Evolutionary conservation across 2,797 vertebrate genomes (phyloP), one percentile per base, ranked within the genome.

Genomic region (Kryptopterus vitreolus): DNA sequence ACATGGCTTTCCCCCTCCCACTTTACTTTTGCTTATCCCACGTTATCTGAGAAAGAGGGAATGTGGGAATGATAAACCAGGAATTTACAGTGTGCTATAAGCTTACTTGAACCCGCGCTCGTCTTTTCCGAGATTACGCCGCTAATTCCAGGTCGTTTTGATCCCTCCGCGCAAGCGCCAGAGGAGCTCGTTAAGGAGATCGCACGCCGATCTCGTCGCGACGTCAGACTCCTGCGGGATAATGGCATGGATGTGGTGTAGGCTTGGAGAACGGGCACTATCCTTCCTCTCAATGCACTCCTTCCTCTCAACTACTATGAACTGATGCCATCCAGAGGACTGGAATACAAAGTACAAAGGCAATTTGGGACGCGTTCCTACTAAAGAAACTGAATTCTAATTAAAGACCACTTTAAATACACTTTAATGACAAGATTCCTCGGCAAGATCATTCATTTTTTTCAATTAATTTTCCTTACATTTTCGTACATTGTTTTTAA

Each of bases 221-320:
- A 88, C 88, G 76, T 89, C 85, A 0, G 83, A 89, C 38, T 92
- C 92, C 78, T 90, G 90, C 82, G 88, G 88, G 83, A 89, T 86
- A 55, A 88, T 89, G 86, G 88, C 88, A 33, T 85, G 87, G 58
- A 31, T n/a, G 57, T 86, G 78, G 20, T 80, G 80, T 46, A 81
- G 85, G 71, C 87, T n/a, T 86, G 69, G 90, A 88, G 1, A n/a
- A 86, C 80, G 59, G 87, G 79, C 53, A 87, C 85, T 74, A 2
- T 89, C 91, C 78, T 70, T 89, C 3, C 46, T 68, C 15, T 4
- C n/a, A n/a, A 43, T 43, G 7, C 38, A 0, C 7, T 46, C n/a
- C 6, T 4, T 24, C 2, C 7, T 68, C n/a, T 65, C 11, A 13
- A 20, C 12, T 66, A 16, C n/a, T 48, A 18, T 26, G 46, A 70